Evolutionary conservation across 2,888 invertebrate species (phyloP).

Genomic region (Cantharis rufa): DNA sequence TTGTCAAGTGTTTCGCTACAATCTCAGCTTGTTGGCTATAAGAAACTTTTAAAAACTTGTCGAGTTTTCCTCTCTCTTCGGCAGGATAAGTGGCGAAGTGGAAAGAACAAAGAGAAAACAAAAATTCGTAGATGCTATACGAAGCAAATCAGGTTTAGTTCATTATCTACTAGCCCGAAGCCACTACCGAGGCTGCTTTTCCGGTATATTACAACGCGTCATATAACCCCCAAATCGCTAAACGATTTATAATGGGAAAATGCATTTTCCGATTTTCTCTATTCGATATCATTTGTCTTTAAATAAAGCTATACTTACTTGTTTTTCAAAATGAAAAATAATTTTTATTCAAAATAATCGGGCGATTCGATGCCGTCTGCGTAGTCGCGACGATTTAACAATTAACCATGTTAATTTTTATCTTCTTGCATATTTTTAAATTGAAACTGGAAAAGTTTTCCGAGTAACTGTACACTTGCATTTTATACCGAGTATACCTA

Average conservation of each 20-base stretch:
- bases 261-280: constrained; percentile 45
- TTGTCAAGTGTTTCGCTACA: constrained; percentile 42
- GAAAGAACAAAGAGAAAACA: constrained; percentile 11
- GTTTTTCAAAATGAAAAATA: constrained; percentile 4
- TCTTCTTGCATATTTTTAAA: no score
- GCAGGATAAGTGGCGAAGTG: background rate
- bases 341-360: background rate
- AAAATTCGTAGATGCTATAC: constrained; percentile 29
- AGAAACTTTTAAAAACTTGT: constrained; percentile 7
- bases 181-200: constrained; percentile 42
- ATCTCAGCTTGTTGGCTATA: constrained; percentile 29
- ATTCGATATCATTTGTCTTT: constrained; percentile 33
- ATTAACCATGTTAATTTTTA: no score
- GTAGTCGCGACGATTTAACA: no score
- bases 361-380: background rate
- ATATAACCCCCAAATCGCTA: constrained; percentile 48
- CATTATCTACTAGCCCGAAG: constrained; percentile 40
- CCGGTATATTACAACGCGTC: constrained; percentile 46
- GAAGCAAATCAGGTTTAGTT: constrained; percentile 31
- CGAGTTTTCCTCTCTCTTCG: background rate
- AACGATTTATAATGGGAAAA: constrained; percentile 53
- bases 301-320: constrained; percentile 17
- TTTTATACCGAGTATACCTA: constrained; percentile 9
- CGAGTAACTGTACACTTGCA: background rate
- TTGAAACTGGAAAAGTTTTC: background rate